Conservation (phyloP, 2,113 vertebrate genomes). For the Dolichallabes microphthalmus region DNA sequence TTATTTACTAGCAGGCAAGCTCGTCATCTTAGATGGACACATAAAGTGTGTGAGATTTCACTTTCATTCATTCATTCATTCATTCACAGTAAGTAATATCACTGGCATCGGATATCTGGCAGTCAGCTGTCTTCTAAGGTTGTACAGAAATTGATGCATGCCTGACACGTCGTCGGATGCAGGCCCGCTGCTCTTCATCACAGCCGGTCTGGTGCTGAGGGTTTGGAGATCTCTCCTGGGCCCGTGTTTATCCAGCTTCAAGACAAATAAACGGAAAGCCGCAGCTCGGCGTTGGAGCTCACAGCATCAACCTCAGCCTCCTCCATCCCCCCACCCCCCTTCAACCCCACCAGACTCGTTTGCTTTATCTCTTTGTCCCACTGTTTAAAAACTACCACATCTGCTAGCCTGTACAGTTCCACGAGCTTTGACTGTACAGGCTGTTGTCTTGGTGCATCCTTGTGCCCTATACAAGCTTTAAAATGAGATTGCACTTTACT, state of each 20-base stretch:
- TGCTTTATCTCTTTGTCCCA: conserved; percentile 18
- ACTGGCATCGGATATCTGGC: background rate
- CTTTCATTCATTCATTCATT: background rate
- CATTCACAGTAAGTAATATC: background rate
- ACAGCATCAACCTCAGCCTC: conserved; percentile 23
- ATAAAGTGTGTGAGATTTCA: conserved; percentile 3
- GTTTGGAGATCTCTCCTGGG: conserved; percentile 47
- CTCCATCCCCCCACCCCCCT: background rate
- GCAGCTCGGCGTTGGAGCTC: conserved; percentile 12
- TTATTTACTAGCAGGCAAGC: background rate
- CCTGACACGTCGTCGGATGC: background rate
- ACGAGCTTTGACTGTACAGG: background rate
- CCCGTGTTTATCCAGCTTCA: conserved; percentile 42
- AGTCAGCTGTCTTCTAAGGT: background rate
- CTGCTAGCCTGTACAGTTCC: background rate
- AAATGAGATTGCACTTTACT: background rate
- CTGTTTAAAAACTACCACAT: conserved; percentile 5
- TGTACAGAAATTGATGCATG: background rate
- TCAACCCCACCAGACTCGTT: background rate
- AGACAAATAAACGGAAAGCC: conserved; percentile 43
- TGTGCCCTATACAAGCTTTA: background rate
- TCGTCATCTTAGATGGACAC: background rate
- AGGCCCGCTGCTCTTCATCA: conserved; percentile 26
- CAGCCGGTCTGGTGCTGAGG: conserved; percentile 28
- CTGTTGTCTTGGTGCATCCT: background rate